Evolutionary conservation across 1,140 invertebrate genomes (phyloP), one percentile per base, ranked within the genome.

Genomic region (Macrostomum lignano): DNA sequence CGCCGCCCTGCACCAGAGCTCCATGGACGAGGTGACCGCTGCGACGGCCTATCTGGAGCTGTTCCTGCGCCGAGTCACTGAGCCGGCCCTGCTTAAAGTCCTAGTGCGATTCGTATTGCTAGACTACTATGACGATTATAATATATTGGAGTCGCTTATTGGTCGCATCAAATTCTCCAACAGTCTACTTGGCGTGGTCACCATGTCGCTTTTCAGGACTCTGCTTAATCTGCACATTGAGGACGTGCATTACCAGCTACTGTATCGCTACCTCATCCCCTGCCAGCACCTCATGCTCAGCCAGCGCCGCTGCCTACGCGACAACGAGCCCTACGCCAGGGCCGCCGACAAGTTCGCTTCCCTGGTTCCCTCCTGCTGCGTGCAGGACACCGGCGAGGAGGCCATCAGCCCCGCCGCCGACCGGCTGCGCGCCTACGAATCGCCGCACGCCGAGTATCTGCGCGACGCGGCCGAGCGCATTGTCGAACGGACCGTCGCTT

Each of bases 181-280:
- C n/a, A n/a, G n/a, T n/a, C n/a, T n/a, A n/a, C n/a, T n/a, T n/a
- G n/a, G n/a, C n/a, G n/a, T n/a, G n/a, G n/a, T n/a, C n/a, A n/a
- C n/a, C n/a, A n/a, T n/a, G n/a, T n/a, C n/a, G n/a, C n/a, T n/a
- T n/a, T n/a, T n/a, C n/a, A n/a, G n/a, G n/a, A 84, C 79, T 0
- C 55, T 94, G 33, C 62, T 93, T 17, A 71, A 79, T 44, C 58
- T 93, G 25, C 77, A 86, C 49, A 88, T 78, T 56, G 86, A 94
- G 60, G 86, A 94, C 53, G 67, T 91, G 31, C 17, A 3, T 13
- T 21, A 7, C 22, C 3, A 35, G 13, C 21, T 29, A 21, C 7
- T 21, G 37, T 40, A 22, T 36, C 61, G 60, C 35, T 57, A 82
- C 47, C 59, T 91, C 29, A 65, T 73, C 40, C 74, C 74, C 9